Percentiles rank a stretch among this genome's conserved stretches.
phyloP scores from a whole-genome alignment of 2,888 invertebrate genomes.

The Megalurothrips usitatus region DNA sequence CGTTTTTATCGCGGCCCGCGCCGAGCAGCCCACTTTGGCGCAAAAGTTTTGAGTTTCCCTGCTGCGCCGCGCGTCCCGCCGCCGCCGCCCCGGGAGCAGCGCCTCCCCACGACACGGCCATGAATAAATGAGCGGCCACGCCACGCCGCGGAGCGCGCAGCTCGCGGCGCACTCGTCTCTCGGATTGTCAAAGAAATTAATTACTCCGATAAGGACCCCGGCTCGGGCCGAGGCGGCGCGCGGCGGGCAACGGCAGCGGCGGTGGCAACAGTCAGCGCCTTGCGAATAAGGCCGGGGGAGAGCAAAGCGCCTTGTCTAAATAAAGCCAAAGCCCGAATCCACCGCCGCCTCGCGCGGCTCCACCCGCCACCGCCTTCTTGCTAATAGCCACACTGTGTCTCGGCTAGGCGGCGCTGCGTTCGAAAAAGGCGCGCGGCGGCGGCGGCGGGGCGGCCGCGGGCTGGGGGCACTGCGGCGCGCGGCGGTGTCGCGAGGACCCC shows the following conservation, averaged over 20 bases:
- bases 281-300: too few species aligned
- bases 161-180: not conserved
- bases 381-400: too few species aligned
- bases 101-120: not conserved
- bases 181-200: constrained; percentile 18
- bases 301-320: not conserved
- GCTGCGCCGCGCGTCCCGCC: not conserved
- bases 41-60: not conserved
- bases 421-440: too few species aligned
- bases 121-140: constrained; percentile 6
- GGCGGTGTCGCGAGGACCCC: too few species aligned
- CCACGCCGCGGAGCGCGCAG: not conserved
- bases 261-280: too few species aligned
- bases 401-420: too few species aligned
- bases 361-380: too few species aligned
- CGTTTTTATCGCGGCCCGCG: not conserved
- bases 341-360: too few species aligned
- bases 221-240: not conserved
- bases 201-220: not conserved
- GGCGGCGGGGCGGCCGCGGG: too few species aligned
- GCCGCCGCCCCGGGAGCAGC: too few species aligned
- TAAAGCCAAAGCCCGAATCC: not conserved
- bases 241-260: not conserved
- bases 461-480: too few species aligned
- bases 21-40: constrained; percentile 7